These are phyloP conservation scores for Hoplodrina ambigua DNA, from an alignment of 2,888 invertebrate species.

Conservation along the genomic window DNA sequence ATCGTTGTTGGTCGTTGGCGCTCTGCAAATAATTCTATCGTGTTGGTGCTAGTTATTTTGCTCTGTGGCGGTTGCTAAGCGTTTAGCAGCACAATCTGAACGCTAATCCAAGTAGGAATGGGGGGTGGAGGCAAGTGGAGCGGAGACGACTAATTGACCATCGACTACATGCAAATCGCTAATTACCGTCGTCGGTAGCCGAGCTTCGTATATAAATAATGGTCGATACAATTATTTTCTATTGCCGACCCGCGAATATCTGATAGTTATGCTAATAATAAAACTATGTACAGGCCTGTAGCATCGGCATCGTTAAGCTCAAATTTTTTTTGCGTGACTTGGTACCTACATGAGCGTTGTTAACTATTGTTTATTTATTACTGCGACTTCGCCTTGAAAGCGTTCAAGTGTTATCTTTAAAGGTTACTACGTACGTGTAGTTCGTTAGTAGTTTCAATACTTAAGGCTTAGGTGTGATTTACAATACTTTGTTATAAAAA, in stretches of 20 bases:
- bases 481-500: slow-evolving; percentile 62
- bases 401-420: slow-evolving; percentile 64
- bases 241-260: slow-evolving; percentile 60
- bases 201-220: slow-evolving; percentile 76
- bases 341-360: slow-evolving; percentile 23
- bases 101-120: slow-evolving; percentile 57
- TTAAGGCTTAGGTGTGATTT: slow-evolving; percentile 54
- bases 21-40: slow-evolving; percentile 36
- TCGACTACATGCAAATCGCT: slow-evolving; percentile 83
- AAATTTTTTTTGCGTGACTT: slow-evolving; percentile 50
- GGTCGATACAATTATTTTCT: slow-evolving; percentile 72
- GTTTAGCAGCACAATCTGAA: slow-evolving; percentile 61
- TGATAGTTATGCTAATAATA: slow-evolving; percentile 60
- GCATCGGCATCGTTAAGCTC: slow-evolving; percentile 32
- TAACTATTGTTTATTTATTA: slow-evolving; percentile 51
- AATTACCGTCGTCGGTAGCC: slow-evolving; percentile 78
- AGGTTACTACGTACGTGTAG: slow-evolving; percentile 55
- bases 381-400: slow-evolving; percentile 64
- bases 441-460: slow-evolving; percentile 46
- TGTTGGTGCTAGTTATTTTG: slow-evolving; percentile 30
- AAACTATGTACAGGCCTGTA: slow-evolving; percentile 45
- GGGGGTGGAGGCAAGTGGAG: slow-evolving; percentile 71
- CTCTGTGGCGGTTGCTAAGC: slow-evolving; percentile 59
- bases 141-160: slow-evolving; percentile 83
- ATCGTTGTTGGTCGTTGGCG: slow-evolving; percentile 19